phyloP scores from a whole-genome alignment of 2,113 vertebrate genomes.

The Tringa solitaria region DNA sequence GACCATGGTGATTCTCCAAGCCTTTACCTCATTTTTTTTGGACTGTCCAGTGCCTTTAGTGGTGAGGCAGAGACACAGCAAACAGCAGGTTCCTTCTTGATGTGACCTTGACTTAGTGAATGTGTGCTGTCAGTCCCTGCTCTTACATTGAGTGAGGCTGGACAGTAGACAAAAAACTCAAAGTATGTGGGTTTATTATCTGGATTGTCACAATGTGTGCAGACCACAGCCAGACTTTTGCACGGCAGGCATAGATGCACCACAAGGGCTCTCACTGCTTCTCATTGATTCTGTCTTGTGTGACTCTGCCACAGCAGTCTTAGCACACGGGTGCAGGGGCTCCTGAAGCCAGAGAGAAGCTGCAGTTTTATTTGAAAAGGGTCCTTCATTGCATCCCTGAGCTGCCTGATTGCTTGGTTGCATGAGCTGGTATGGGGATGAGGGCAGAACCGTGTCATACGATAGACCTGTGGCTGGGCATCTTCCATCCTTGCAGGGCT shows the following conservation, averaged over 20 bases:
- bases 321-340: not conserved
- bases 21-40: not conserved
- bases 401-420: not conserved
- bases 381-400: not conserved
- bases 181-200: not conserved
- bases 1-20: not conserved
- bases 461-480: not conserved
- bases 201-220: accelerated
- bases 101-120: not conserved
- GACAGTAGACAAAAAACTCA: accelerated
- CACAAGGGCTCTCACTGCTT: not conserved
- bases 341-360: not conserved
- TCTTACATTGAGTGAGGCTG: not conserved
- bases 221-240: accelerated
- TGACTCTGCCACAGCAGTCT: not conserved
- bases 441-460: accelerated
- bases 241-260: too few relatives aligned
- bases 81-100: not conserved
- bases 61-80: not conserved
- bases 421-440: not conserved
- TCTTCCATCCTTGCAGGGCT: not conserved
- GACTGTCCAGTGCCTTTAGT: not conserved
- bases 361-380: not conserved
- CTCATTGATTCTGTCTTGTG: not conserved
- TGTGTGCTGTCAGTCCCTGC: not conserved